Conservation (phyloP, 2,888 invertebrate species). For the Loripinus fragilis region DNA sequence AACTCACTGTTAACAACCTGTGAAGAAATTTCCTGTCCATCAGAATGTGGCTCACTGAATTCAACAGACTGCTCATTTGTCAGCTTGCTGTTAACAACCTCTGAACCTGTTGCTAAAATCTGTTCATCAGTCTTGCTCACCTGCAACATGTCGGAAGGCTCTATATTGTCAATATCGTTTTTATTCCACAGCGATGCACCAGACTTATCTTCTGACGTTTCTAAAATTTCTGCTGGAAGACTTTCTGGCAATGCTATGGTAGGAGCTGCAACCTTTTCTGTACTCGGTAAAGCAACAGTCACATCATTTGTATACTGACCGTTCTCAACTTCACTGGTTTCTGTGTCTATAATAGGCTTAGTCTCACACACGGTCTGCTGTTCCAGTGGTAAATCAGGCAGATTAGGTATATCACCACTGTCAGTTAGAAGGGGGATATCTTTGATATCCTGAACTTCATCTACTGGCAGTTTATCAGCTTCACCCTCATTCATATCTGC, state of each 20-base stretch:
- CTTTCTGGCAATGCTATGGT: neutral
- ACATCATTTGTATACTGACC: neutral
- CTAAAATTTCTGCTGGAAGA: constrained; percentile 3
- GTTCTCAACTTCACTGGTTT: neutral
- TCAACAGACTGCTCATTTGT: neutral
- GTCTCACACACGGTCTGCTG: neutral
- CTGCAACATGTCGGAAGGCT: neutral
- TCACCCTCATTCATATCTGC: neutral
- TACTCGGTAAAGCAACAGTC: neutral
- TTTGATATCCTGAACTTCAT: neutral
- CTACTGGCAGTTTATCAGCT: neutral
- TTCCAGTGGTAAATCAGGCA: constrained; percentile 11
- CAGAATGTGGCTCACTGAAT: neutral
- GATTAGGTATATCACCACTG: neutral
- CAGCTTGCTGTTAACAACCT: neutral
- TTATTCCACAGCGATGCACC: neutral
- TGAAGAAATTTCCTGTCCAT: too few relatives aligned
- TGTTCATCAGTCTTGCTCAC: neutral
- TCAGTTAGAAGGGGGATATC: neutral
- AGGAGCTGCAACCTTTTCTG: neutral
- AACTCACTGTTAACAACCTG: too few relatives aligned
- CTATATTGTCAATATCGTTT: neutral
- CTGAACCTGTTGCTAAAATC: neutral
- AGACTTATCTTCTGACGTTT: neutral
- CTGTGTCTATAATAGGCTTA: neutral